These are phyloP conservation scores for Silurus glanis DNA, from an alignment of 2,113 vertebrate genomes.

Conservation along the genomic window DNA sequence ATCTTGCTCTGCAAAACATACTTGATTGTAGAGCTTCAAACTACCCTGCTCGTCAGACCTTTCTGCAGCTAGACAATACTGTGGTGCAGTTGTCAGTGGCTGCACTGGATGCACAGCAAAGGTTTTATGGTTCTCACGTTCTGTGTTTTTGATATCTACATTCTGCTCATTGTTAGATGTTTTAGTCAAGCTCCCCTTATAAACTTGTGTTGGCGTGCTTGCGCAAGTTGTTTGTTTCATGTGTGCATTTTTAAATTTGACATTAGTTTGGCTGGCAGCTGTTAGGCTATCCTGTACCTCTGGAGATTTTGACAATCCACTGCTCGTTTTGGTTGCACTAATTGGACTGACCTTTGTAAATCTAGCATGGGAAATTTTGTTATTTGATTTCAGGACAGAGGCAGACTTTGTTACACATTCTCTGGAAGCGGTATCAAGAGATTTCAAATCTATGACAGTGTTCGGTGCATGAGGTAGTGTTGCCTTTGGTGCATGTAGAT, in stretches of 20 bases:
- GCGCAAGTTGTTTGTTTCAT: slow-evolving; percentile 33
- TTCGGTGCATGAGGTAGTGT: slow-evolving; percentile 30
- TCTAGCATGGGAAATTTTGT: slow-evolving; percentile 38
- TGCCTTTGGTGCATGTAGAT: slow-evolving; percentile 29
- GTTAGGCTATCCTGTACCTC: slow-evolving; percentile 50
- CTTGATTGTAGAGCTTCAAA: not conserved
- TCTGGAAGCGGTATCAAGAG: slow-evolving; percentile 22
- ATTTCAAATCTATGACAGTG: slow-evolving; percentile 11
- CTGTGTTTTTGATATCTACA: slow-evolving; percentile 11
- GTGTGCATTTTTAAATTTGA: slow-evolving; percentile 33
- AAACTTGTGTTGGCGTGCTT: slow-evolving; percentile 1
- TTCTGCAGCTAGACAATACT: slow-evolving; percentile 10
- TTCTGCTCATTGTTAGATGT: not conserved
- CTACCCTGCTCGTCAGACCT: slow-evolving; percentile 4
- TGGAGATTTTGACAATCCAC: slow-evolving; percentile 32
- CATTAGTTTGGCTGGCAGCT: slow-evolving; percentile 22
- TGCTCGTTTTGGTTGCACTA: slow-evolving; percentile 38
- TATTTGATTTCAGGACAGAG: slow-evolving; percentile 55
- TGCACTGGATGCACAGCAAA: slow-evolving; percentile 30
- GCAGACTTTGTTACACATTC: slow-evolving; percentile 39
- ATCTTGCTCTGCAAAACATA: slow-evolving; percentile 14
- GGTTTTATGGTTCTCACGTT: slow-evolving; percentile 22
- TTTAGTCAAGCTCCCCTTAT: not conserved
- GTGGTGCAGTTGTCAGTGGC: not conserved
- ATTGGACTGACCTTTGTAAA: slow-evolving; percentile 43